A percentile compares a stretch with the other conserved stretches of the same genome.
Evolutionary conservation across 2,113 vertebrate genomes (phyloP).

Genomic region (Marmota flaviventris): DNA sequence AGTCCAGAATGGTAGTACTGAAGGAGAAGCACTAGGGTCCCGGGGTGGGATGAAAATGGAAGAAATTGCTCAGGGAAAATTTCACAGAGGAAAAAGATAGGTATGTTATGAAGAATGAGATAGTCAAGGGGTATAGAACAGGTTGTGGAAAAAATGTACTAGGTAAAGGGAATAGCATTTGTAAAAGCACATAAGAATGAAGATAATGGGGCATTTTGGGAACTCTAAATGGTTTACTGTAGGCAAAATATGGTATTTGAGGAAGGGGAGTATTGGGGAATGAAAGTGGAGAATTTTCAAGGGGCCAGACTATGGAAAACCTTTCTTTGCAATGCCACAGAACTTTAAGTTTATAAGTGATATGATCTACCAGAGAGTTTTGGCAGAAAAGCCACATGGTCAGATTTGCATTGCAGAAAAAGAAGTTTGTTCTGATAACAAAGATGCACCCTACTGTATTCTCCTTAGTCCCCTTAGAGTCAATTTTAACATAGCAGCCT

Average conservation of each 20-base stretch:
- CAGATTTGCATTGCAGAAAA: constrained; percentile 1
- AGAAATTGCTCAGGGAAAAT: not conserved
- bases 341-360: not conserved
- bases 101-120: not conserved
- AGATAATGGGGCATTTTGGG: not conserved
- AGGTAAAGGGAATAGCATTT: not conserved
- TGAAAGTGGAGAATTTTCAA: not conserved
- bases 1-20: not conserved
- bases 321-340: not conserved
- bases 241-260: not conserved
- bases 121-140: not conserved
- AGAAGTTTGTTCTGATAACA: not conserved
- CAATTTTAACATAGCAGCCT: not conserved
- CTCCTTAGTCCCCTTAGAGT: not conserved
- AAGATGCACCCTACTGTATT: constrained; percentile 1
- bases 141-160: not conserved
- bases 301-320: not conserved
- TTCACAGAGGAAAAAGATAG: not conserved
- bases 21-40: not conserved
- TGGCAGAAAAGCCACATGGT: not conserved
- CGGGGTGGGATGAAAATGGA: not conserved
- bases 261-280: not conserved
- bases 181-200: not conserved
- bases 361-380: not conserved
- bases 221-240: not conserved